Conservation (phyloP, 1,140 invertebrate species). For the Popillia japonica region DNA sequence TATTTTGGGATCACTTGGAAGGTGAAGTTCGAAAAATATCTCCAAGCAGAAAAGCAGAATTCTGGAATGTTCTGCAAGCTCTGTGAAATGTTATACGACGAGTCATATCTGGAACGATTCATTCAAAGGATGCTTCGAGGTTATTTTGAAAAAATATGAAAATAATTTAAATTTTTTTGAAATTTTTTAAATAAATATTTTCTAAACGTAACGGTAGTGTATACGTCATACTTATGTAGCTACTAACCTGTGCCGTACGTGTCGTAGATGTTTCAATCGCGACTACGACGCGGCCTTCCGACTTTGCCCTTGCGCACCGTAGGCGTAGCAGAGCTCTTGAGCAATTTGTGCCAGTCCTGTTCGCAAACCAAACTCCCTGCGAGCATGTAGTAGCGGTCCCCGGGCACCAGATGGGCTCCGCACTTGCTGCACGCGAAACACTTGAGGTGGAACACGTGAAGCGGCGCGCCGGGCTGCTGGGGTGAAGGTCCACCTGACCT, state of each 20-base stretch:
- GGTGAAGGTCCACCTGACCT: conserved; percentile 67
- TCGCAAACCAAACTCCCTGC: conserved; percentile 88
- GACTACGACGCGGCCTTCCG: conserved; percentile 69
- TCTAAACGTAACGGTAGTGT: too few relatives aligned
- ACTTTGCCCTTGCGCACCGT: conserved; percentile 85
- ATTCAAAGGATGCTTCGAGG: too few relatives aligned
- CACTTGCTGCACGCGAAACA: conserved; percentile 95
- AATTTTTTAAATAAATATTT: too few relatives aligned
- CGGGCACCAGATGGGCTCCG: conserved; percentile 82
- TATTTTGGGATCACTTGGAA: too few relatives aligned
- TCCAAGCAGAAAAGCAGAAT: too few relatives aligned
- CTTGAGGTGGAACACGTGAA: conserved; percentile 89
- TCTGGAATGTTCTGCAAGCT: too few relatives aligned
- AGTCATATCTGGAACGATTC: too few relatives aligned
- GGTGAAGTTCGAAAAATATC: too few relatives aligned
- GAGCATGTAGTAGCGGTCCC: conserved; percentile 89
- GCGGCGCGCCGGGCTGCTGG: conserved; percentile 61
- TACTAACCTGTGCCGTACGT: conserved; percentile 31
- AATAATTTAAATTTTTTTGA: too few relatives aligned
- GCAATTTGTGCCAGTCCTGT: conserved; percentile 90
- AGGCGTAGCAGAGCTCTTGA: conserved; percentile 75
- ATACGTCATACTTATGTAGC: background rate
- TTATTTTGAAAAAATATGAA: too few relatives aligned
- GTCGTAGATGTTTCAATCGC: conserved; percentile 68
- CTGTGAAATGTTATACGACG: too few relatives aligned